Evolutionary conservation across 2,888 invertebrate genomes (phyloP).

Genomic region (Polymixis flavicincta): DNA sequence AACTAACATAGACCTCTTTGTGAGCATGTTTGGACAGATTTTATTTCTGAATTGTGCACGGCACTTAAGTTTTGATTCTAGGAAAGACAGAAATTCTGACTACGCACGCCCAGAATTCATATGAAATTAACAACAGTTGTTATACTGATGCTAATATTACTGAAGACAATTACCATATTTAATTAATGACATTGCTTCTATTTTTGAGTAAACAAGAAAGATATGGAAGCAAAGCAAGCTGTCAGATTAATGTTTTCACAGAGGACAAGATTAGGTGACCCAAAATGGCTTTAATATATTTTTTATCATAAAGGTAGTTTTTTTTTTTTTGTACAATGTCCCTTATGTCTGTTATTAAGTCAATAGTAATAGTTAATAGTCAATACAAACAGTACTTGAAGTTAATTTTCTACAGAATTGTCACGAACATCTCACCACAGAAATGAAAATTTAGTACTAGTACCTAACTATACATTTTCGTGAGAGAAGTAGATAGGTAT

Average conservation of each 20-base stretch:
- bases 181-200: too few relatives aligned
- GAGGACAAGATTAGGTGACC: too few relatives aligned
- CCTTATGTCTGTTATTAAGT: neutral
- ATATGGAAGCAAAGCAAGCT: too few relatives aligned
- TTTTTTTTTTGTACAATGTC: too few relatives aligned
- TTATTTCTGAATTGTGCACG: neutral
- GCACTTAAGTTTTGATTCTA: neutral
- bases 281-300: too few relatives aligned
- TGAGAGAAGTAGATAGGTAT: neutral
- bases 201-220: too few relatives aligned
- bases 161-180: too few relatives aligned
- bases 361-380: neutral
- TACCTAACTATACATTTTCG: too few relatives aligned
- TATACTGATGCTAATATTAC: too few relatives aligned
- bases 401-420: neutral
- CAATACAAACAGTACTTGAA: neutral
- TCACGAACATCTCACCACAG: neutral
- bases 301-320: too few relatives aligned
- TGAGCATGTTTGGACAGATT: constrained; percentile 12
- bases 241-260: too few relatives aligned
- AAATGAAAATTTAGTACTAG: neutral
- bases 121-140: neutral
- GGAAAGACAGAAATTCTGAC: constrained; percentile 17
- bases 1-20: constrained; percentile 7
- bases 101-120: too few relatives aligned